Evolutionary conservation across 2,888 invertebrate genomes (phyloP).

Genomic region (Lasioglossum marginatum): DNA sequence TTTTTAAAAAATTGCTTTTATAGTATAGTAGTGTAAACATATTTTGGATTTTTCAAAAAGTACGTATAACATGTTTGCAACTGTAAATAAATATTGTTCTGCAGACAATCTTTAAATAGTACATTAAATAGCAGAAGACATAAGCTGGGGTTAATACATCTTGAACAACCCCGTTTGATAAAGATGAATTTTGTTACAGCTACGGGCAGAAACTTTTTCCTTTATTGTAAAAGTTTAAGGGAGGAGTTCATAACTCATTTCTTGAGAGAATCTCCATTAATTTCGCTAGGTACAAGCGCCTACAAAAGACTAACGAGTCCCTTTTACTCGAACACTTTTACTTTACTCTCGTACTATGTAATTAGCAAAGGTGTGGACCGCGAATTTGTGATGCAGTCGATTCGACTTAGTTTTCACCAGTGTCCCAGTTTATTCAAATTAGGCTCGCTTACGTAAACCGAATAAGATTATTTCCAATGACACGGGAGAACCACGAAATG

Average conservation of each 20-base stretch:
- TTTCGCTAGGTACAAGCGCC: neutral
- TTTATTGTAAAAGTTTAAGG: neutral
- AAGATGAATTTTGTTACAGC: neutral
- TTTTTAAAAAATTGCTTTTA: too few species aligned
- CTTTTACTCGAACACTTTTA: neutral
- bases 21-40: too few species aligned
- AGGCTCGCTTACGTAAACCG: neutral
- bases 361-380: neutral
- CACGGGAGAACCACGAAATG: neutral
- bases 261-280: neutral
- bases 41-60: too few species aligned
- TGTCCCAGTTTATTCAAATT: slow-evolving; percentile 7
- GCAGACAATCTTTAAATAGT: neutral
- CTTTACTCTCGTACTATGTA: neutral
- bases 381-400: neutral
- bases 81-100: neutral
- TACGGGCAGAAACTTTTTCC: neutral
- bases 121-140: neutral
- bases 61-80: neutral
- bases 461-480: slow-evolving; percentile 22
- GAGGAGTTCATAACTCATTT: neutral
- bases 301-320: neutral
- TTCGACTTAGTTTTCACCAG: neutral
- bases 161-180: neutral
- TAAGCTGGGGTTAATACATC: neutral